Evolutionary conservation across 2,888 invertebrate species (phyloP), one percentile per base, ranked within the genome.

Genomic region (Scaptodrosophila latifasciaeformis): DNA sequence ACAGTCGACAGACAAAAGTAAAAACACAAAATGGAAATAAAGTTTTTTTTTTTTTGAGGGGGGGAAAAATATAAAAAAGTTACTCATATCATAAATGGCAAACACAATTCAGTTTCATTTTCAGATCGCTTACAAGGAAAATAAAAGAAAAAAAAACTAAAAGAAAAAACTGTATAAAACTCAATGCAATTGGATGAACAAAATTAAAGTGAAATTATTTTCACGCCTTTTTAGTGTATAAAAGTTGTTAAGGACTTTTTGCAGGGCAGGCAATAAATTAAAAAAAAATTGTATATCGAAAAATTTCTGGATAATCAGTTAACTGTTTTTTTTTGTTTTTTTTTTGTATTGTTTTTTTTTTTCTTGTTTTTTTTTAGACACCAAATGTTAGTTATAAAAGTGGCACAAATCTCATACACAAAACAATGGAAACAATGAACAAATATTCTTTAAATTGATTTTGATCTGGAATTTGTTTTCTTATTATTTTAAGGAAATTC

Each of bases 211-310:
- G 35, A 7, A 6, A 10, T 12, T 12, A 30, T 35, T 35, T 35
- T 35, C 35, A 35, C 37, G 13, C 37, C 13, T 13, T 34, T 34
- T 27, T n/a, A 59, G 60, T 57, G 48, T 54, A 51, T 34, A 42
- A 24, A 47, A 45, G 46, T 54, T 55, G 50, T 46, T 58, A 24
- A 39, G 44, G 48, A 29, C 35, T n/a, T 27, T 34, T 9, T 15
- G 49, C 49, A 24, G 27, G 24, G 56, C 68, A 71, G 66, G 68
- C 71, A 63, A 55, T 59, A 67, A 67, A 48, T 35, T 54, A 30
- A 39, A 52, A 35, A 52, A 47, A 40, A 34, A 45, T 54, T 34
- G 47, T 31, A 47, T 47, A 27, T 42, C 17, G 42, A 51, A 53
- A 54, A 31, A 34, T 34, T 31, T 34, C 15, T 12, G 34, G 12